A percentile compares a stretch with the other conserved stretches of the same genome.
phyloP scores from a whole-genome alignment of 2,797 vertebrate species.

The Acanthiza pusilla region DNA sequence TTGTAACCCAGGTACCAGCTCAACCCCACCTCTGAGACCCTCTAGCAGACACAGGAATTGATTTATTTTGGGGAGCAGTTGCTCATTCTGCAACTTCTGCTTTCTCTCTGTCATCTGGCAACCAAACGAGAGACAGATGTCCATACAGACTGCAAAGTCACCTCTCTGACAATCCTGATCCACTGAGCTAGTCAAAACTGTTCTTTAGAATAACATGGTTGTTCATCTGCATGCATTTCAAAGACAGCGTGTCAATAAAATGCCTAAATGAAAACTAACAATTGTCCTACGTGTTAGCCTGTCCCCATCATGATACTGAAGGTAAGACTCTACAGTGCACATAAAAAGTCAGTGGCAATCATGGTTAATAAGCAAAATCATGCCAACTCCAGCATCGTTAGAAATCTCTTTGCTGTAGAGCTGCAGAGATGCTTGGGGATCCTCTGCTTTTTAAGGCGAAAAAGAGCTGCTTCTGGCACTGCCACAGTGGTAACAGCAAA shows the following conservation, averaged over 20 bases:
- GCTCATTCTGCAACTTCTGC: constrained; percentile 28
- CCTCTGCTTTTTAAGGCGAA: not conserved
- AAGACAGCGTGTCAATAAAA: not conserved
- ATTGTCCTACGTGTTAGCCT: not conserved
- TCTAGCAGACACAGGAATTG: not conserved
- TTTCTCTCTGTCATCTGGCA: not conserved
- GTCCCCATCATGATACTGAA: not conserved
- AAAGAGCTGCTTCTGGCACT: not conserved
- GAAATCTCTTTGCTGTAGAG: not conserved
- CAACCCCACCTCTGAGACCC: not conserved
- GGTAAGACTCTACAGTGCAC: not conserved
- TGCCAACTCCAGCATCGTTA: not conserved
- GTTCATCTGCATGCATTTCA: not conserved
- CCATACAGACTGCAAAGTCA: not conserved
- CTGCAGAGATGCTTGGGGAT: not conserved
- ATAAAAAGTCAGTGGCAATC: not conserved
- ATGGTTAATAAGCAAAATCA: not conserved
- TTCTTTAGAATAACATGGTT: not conserved
- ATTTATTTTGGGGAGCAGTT: constrained; percentile 4
- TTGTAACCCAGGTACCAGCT: not conserved
- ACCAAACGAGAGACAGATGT: not conserved
- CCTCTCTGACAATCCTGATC: not conserved
- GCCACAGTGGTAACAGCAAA: not conserved
- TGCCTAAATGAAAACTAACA: not conserved
- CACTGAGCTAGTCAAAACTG: not conserved